Evolutionary conservation across 92 coral and sea anemone species (phyloP), one percentile per base, ranked within the genome.

Genomic region (Zoanthus solanderi): DNA sequence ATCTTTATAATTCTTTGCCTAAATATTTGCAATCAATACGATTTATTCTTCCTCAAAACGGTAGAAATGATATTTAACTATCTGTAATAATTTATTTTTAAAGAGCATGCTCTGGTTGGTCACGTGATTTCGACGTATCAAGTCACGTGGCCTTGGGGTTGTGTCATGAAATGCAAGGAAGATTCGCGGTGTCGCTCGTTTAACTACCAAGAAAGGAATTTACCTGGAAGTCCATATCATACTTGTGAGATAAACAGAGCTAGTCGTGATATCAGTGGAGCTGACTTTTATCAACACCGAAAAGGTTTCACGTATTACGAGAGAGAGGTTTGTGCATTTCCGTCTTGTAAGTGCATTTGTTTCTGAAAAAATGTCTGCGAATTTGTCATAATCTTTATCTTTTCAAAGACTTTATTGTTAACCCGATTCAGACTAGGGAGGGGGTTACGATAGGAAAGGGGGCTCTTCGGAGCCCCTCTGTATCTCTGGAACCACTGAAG

Each of bases 91-190:
- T 11, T 50, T 50, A 6, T 50, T 42, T n/a, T 17, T 5, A 76
- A 14, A 77, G 82, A 77, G 5, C 18, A 77, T 47, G 67, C 18
- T 9, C 66, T 77, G 4, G 46, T 47, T 23, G 61, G 54, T 34
- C 68, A 77, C 68, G 67, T 54, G 82, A 4, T 77, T 34, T 46
- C 82, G 15, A 53, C 67, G 44, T 77, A 47, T 77, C 66, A 77
- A 52, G 82, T 77, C 68, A 77, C 67, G 67, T 77, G 82, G 82
- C 67, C 53, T 66, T 77, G 82, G 82, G 82, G 82, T 31, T 77
- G 82, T n/a, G 67, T 53, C 82, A 53, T 52, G 67, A 77, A 77
- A 77, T 77, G 82, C 32, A n/a, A 77, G 6, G 66, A 77, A 32
- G 68, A 77, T 52, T 30, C 82, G 28, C 23, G 82, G 5, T 77